phyloP scores from a whole-genome alignment of 2,797 vertebrate species.

The Carapus acus region DNA sequence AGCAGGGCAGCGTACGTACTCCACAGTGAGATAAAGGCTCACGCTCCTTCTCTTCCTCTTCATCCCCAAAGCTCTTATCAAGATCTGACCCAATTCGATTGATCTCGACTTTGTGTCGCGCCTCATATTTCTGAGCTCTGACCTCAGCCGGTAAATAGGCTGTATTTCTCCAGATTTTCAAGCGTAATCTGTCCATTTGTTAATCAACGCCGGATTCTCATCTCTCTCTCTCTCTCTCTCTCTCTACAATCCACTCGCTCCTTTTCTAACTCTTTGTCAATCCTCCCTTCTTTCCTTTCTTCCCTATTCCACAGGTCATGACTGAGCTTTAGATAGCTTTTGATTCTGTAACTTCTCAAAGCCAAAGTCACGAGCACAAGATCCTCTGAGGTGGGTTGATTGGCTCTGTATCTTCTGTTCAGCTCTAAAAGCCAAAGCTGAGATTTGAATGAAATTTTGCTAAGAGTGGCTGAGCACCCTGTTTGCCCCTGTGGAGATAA shows the following conservation, averaged over 20 bases:
- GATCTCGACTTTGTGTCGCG: conserved; percentile 8
- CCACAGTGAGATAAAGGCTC: conserved; percentile 25
- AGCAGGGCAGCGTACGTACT: no score
- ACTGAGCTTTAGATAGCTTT: conserved; percentile 64
- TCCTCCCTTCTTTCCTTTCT: conserved; percentile 28
- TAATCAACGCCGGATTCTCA: conserved; percentile 37
- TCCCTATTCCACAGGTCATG: conserved; percentile 51
- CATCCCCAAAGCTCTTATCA: conserved; percentile 36
- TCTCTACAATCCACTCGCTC: conserved; percentile 23
- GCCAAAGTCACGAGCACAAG: conserved; percentile 59
- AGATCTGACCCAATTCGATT: conserved; percentile 24
- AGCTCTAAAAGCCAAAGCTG: conserved; percentile 59
- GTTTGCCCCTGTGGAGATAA: conserved; percentile 20
- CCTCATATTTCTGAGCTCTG: conserved; percentile 24
- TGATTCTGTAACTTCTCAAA: conserved; percentile 57
- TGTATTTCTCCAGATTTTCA: conserved; percentile 8
- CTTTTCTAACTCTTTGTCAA: no score
- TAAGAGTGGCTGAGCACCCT: conserved; percentile 28
- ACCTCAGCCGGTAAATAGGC: conserved; percentile 8
- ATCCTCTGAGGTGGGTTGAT: conserved; percentile 60
- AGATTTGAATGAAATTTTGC: conserved; percentile 52
- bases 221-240: conserved; percentile 21
- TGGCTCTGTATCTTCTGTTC: conserved; percentile 45
- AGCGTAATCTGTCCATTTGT: conserved; percentile 55
- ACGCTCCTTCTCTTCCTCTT: conserved; percentile 8